Percentiles rank a stretch among this genome's conserved stretches.
Conservation (phyloP, 1,140 invertebrate species). For the Drosophila bocqueti region DNA sequence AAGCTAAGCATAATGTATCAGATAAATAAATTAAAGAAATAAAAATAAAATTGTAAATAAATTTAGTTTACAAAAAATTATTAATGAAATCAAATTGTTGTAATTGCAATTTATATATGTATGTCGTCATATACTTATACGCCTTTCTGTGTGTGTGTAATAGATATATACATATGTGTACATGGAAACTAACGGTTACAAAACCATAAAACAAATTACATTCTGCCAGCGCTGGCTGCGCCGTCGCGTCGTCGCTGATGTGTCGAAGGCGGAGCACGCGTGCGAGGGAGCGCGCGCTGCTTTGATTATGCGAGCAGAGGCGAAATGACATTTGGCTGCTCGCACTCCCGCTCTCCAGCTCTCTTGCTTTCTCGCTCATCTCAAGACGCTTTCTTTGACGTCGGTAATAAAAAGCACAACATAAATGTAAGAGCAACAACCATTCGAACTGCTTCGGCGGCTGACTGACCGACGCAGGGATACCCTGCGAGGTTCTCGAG, state of each 20-base stretch:
- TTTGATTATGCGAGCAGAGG: conserved; percentile 49
- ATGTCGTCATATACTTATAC: background rate
- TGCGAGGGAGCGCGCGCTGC: conserved; percentile 6
- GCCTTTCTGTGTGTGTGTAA: background rate
- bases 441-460: background rate
- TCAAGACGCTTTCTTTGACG: conserved; percentile 20
- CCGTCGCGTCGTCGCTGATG: conserved; percentile 16
- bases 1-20: no score
- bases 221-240: conserved; percentile 44
- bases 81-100: no score
- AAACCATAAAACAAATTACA: conserved; percentile 66
- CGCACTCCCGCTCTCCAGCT: background rate
- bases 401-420: conserved; percentile 55
- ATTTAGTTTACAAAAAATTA: no score
- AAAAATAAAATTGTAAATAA: background rate
- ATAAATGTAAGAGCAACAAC: conserved; percentile 44
- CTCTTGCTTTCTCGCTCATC: conserved; percentile 19
- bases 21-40: no score
- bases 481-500: background rate
- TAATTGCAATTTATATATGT: no score
- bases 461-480: background rate
- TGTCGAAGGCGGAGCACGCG: conserved; percentile 2
- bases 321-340: conserved; percentile 36
- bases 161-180: conserved; percentile 1
- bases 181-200: conserved; percentile 52